Base-by-base conservation (phyloP, 2,888 invertebrate genomes). In the Mantis religiosa region DNA sequence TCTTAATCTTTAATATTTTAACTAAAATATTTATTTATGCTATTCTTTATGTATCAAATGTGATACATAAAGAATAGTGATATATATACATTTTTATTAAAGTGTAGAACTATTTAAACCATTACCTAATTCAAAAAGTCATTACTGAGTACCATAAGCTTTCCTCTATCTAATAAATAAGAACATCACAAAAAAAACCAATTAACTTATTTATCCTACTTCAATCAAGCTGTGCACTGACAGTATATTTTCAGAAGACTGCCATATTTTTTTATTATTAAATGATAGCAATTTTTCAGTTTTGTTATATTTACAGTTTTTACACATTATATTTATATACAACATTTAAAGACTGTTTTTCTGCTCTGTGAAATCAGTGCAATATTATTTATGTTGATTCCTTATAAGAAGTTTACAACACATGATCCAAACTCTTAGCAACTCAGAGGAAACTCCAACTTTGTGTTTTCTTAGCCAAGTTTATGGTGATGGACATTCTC, bases 361-460 rank as follows among this genome's bases (percentile, higher is more conserved):
- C 86, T 90, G 90, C 90, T 87, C 88, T 89, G 85, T 89, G 83
- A 85, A 87, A 34, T 89, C 89, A 89, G 90, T 90, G 90, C 90
- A 90, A 90, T 90, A 90, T 89, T 89, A 89, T 89, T 90, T 89
- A 89, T 88, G 89, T 89, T 88, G 88, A 83, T 86, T 88, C 83
- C 83, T 89, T 83, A 47, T 87, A 82, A 41, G 82, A 87, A 87
- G 34, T 82, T 87, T 82, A 34, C 54, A 28, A 87, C 41, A 71
- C 71, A 82, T 82, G 34, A 82, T 82, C 82, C 87, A 34, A 82
- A 87, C 87, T 87, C 87, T 82, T 87, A 87, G 87, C 82, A 87
- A 82, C 82, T 87, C 82, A 82, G 87, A 87, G 82, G 87, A 82
- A 82, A 82, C 81, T 87, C 87, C 87, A 87, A 87, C 87, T 87